Evolutionary conservation across 1,140 invertebrate genomes (phyloP).

Genomic region (Drosophila carrolli): DNA sequence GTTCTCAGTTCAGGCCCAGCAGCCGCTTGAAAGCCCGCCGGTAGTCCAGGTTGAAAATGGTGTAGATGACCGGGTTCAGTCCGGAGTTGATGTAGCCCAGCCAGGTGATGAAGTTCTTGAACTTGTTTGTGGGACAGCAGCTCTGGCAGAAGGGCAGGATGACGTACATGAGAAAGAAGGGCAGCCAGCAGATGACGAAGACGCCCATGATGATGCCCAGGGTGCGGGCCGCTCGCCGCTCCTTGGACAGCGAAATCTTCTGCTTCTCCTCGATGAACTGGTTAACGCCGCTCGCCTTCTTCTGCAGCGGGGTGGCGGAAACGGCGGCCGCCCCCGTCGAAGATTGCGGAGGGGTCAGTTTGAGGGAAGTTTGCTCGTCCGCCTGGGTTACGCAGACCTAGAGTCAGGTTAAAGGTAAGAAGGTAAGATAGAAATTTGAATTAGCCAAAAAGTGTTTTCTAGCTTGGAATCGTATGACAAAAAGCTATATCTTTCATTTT

Average conservation of each 20-base stretch:
- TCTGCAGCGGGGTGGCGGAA: constrained; percentile 59
- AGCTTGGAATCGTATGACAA: too few relatives aligned
- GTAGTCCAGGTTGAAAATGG: constrained; percentile 99
- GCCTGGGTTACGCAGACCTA: constrained; percentile 67
- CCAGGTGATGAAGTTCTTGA: constrained; percentile 97
- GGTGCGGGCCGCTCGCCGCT: constrained; percentile 95
- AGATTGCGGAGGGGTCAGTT: constrained; percentile 73
- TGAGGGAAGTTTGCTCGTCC: constrained; percentile 70
- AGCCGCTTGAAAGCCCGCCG: constrained; percentile 95
- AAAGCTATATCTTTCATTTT: too few relatives aligned
- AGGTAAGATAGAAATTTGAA: too few relatives aligned
- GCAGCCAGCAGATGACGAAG: constrained; percentile 98
- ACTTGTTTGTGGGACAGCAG: constrained; percentile 91
- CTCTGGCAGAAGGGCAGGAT: constrained; percentile 93
- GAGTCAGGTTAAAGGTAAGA: neutral
- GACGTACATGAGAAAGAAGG: constrained; percentile 98
- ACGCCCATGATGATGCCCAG: constrained; percentile 97
- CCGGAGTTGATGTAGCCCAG: constrained; percentile 98
- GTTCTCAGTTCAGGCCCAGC: constrained; percentile 87
- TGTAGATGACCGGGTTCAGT: constrained; percentile 98
- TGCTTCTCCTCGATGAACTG: constrained; percentile 97
- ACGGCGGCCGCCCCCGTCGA: constrained; percentile 46
- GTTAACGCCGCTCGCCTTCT: constrained; percentile 87
- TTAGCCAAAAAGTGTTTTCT: too few relatives aligned
- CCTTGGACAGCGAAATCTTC: constrained; percentile 95